A percentile compares a stretch with the other conserved stretches of the same genome.
phyloP scores from a whole-genome alignment of 2,888 invertebrate species.

The Emmelina monodactyla region DNA sequence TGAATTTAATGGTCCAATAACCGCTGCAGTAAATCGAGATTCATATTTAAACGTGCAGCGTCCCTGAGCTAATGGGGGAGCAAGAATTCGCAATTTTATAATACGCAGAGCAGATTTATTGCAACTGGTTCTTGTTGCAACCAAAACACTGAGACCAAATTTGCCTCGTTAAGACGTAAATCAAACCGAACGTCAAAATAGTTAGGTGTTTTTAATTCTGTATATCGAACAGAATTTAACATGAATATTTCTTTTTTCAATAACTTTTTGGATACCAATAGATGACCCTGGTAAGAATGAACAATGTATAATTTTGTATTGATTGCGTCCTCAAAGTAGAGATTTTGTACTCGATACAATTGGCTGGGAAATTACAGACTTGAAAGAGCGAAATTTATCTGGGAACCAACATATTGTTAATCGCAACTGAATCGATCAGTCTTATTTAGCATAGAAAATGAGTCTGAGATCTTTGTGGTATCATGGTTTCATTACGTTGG shows the following conservation, averaged over 20 bases:
- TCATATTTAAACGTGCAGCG: no score
- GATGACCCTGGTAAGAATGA: slow-evolving; percentile 59
- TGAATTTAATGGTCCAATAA: no score
- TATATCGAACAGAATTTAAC: neutral
- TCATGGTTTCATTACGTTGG: no score
- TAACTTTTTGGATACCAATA: slow-evolving; percentile 52
- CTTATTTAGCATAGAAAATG: no score
- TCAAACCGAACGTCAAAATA: no score
- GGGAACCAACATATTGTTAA: slow-evolving; percentile 13
- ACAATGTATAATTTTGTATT: neutral
- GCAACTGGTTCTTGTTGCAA: neutral
- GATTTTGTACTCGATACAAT: slow-evolving; percentile 13
- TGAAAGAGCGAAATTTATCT: slow-evolving; percentile 7
- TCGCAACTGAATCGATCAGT: slow-evolving; percentile 35
- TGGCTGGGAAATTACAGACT: slow-evolving; percentile 6
- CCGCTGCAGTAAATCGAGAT: no score
- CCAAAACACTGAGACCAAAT: neutral
- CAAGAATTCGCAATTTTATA: no score
- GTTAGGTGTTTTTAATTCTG: neutral
- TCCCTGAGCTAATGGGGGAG: no score
- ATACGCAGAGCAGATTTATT: no score
- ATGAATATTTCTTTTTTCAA: slow-evolving; percentile 42
- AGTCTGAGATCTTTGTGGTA: no score
- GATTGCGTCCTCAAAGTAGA: slow-evolving; percentile 13
- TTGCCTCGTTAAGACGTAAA: no score